Conservation (phyloP, 1,140 invertebrate genomes). For the Caerostris extrusa region DNA sequence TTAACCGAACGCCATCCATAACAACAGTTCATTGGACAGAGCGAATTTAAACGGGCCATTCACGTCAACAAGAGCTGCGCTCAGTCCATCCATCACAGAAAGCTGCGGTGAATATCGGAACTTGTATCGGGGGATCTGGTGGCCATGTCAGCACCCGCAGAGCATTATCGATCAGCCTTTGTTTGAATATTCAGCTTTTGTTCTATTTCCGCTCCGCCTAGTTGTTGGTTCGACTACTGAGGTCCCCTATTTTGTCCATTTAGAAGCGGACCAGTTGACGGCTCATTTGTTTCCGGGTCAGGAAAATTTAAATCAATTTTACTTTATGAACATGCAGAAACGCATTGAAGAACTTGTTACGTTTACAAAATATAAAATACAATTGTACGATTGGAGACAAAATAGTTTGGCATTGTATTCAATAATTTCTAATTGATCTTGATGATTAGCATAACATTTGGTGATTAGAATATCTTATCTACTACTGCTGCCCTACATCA, state of each 20-base stretch:
- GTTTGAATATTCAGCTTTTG: constrained; percentile 26
- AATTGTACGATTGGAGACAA: no score
- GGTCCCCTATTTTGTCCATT: not conserved
- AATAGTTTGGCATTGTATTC: no score
- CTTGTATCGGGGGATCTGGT: not conserved
- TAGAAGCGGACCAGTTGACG: no score
- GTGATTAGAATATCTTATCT: no score
- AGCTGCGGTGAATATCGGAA: not conserved
- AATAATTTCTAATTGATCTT: no score
- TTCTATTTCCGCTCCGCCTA: not conserved
- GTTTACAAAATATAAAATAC: no score
- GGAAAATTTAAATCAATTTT: no score
- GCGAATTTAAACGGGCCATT: constrained; percentile 18
- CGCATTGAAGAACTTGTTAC: no score
- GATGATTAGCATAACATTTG: no score
- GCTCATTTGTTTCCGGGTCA: no score
- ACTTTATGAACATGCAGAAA: no score
- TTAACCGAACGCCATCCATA: not conserved
- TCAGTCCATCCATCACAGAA: not conserved
- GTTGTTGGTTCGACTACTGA: not conserved
- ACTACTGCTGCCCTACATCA: no score
- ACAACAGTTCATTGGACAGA: not conserved
- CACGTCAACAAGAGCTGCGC: not conserved
- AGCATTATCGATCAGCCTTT: not conserved
- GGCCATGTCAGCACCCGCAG: not conserved